Percentiles rank a stretch among this genome's conserved stretches.
Evolutionary conservation across 1,140 invertebrate genomes (phyloP).

Genomic region (Euwallacea similis): DNA sequence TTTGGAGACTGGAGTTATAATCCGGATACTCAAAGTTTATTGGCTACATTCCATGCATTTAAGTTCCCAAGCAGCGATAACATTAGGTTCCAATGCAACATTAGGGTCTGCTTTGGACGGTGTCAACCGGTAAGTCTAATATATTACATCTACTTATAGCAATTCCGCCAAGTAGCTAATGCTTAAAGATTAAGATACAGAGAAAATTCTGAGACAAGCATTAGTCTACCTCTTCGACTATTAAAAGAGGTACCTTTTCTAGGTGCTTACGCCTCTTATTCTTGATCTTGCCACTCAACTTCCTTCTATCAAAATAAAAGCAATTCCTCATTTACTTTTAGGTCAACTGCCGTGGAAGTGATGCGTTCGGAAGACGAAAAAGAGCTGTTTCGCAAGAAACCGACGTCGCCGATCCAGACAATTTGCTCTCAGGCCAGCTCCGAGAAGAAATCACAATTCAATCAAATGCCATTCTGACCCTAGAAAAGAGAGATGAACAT

Average conservation of each 20-base stretch:
- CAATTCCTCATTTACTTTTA: slow-evolving; percentile 46
- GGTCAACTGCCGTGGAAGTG: slow-evolving; percentile 89
- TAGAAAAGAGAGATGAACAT: slow-evolving; percentile 78
- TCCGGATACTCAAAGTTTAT: slow-evolving; percentile 76
- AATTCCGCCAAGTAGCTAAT: not conserved
- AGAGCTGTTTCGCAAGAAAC: slow-evolving; percentile 64
- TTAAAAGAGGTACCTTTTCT: too few relatives aligned
- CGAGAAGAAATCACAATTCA: slow-evolving; percentile 91
- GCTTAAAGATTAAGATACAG: not conserved
- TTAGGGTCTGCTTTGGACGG: slow-evolving; percentile 91
- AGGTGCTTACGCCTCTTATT: too few relatives aligned
- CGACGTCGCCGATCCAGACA: slow-evolving; percentile 61
- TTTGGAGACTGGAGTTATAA: slow-evolving; percentile 93
- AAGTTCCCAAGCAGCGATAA: slow-evolving; percentile 95
- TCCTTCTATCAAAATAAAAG: not conserved
- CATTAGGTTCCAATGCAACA: slow-evolving; percentile 94
- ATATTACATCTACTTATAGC: too few relatives aligned
- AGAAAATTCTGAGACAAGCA: too few relatives aligned
- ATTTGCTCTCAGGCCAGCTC: slow-evolving; percentile 75
- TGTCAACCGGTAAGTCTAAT: slow-evolving; percentile 81
- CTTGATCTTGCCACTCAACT: too few relatives aligned
- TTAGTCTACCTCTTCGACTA: too few relatives aligned
- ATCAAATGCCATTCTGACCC: slow-evolving; percentile 87
- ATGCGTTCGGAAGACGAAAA: slow-evolving; percentile 83
- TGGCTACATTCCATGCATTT: slow-evolving; percentile 91